These are phyloP conservation scores for Poeciliopsis gracilis DNA, from an alignment of 2,797 vertebrate species.

Conservation along the genomic window DNA sequence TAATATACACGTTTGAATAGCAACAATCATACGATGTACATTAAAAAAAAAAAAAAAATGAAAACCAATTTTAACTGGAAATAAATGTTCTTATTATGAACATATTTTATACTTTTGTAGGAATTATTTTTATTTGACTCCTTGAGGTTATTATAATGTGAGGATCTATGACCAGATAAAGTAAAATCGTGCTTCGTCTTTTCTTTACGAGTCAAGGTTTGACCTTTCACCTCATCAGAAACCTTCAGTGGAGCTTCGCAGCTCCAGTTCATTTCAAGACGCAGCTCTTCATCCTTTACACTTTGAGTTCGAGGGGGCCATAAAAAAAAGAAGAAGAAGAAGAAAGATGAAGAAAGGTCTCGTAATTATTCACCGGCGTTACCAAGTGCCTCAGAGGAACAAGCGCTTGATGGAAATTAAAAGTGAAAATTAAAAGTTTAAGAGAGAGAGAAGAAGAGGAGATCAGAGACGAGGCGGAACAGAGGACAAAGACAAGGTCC, in stretches of 20 bases:
- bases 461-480: slow-evolving; percentile 33
- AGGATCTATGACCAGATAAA: background rate
- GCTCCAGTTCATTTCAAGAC: background rate
- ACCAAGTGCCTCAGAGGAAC: slow-evolving; percentile 32
- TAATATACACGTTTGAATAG: background rate
- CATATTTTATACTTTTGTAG: background rate
- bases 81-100: background rate
- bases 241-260: background rate
- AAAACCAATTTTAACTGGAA: too few relatives aligned
- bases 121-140: background rate
- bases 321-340: background rate
- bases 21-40: background rate
- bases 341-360: slow-evolving; percentile 5
- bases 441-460: slow-evolving; percentile 20
- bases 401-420: slow-evolving; percentile 38
- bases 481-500: slow-evolving; percentile 42
- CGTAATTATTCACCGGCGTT: slow-evolving; percentile 38
- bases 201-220: background rate
- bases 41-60: too few relatives aligned
- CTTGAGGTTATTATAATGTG: background rate
- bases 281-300: background rate
- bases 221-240: background rate
- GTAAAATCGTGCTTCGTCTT: background rate
- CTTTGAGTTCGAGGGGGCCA: background rate
- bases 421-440: slow-evolving; percentile 61